These are phyloP conservation scores for Mesorhabditis spiculigera DNA, from an alignment of 2,888 invertebrate genomes.

Conservation along the genomic window DNA sequence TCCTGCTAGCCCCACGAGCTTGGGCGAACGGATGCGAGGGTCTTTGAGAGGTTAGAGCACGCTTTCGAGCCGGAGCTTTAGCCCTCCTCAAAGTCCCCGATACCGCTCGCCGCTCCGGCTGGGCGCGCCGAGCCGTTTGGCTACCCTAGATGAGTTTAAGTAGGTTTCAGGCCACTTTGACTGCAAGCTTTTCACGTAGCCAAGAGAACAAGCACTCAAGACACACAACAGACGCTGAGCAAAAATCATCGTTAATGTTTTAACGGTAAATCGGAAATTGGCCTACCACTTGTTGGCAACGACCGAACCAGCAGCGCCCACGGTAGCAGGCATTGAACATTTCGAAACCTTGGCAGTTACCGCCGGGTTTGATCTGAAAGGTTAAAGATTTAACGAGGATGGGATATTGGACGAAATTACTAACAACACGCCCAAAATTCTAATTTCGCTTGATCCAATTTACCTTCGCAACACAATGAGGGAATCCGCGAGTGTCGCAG, in stretches of 20 bases:
- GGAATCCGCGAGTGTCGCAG: slow-evolving; percentile 50
- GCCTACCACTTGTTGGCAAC: slow-evolving; percentile 43
- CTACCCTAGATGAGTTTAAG: not conserved
- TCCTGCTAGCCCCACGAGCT: too few species aligned
- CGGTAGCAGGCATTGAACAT: slow-evolving; percentile 49
- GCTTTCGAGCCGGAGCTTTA: too few species aligned
- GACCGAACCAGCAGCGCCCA: slow-evolving; percentile 52
- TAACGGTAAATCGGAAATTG: not conserved
- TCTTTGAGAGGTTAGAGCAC: too few species aligned
- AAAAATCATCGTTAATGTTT: not conserved
- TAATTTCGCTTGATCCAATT: slow-evolving; percentile 1
- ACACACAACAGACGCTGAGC: not conserved
- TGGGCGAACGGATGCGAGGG: too few species aligned
- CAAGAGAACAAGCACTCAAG: too few species aligned
- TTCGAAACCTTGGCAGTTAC: slow-evolving; percentile 52
- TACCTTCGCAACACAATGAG: slow-evolving; percentile 54
- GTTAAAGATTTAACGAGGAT: too few species aligned
- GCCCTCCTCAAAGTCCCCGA: not conserved
- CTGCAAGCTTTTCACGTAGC: too few species aligned
- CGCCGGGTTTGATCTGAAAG: slow-evolving; percentile 39
- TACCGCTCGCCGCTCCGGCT: not conserved
- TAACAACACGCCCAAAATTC: not conserved
- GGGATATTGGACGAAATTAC: too few species aligned
- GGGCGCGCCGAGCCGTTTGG: not conserved
- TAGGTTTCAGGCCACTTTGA: not conserved